Evolutionary conservation across 1,140 invertebrate genomes (phyloP).

Genomic region (Brachionus calyciflorus): DNA sequence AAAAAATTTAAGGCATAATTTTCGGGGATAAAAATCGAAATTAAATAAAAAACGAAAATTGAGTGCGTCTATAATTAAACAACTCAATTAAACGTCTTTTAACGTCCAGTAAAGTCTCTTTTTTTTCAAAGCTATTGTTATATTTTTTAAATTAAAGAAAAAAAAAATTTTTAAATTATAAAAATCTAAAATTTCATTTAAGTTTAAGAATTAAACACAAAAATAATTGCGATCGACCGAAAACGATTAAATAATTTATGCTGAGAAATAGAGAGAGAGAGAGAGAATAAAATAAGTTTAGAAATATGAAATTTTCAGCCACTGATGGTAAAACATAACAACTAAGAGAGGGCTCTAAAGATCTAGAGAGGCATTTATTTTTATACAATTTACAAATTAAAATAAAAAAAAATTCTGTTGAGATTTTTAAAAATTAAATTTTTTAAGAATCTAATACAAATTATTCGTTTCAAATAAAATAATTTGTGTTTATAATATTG

Average conservation of each 20-base stretch:
- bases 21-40: too few species aligned
- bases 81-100: too few species aligned
- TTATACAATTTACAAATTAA: background rate
- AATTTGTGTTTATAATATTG: constrained; percentile 42
- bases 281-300: too few species aligned
- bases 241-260: constrained; percentile 30
- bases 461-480: constrained; percentile 27
- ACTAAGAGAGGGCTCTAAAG: constrained; percentile 17
- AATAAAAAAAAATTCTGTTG: background rate
- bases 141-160: too few species aligned
- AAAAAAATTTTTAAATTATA: too few species aligned
- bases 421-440: background rate
- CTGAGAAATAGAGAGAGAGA: background rate
- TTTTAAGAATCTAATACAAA: constrained; percentile 25
- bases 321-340: background rate
- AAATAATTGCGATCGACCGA: background rate
- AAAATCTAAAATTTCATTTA: too few species aligned
- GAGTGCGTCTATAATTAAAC: too few species aligned
- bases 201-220: too few species aligned
- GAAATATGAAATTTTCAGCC: background rate
- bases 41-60: too few species aligned
- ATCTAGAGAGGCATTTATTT: constrained; percentile 8
- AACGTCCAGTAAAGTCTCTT: too few species aligned
- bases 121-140: too few species aligned
- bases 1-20: too few species aligned